These are phyloP conservation scores for Drosophila nigrodunni DNA, from an alignment of 1,140 invertebrate genomes.

Conservation along the genomic window DNA sequence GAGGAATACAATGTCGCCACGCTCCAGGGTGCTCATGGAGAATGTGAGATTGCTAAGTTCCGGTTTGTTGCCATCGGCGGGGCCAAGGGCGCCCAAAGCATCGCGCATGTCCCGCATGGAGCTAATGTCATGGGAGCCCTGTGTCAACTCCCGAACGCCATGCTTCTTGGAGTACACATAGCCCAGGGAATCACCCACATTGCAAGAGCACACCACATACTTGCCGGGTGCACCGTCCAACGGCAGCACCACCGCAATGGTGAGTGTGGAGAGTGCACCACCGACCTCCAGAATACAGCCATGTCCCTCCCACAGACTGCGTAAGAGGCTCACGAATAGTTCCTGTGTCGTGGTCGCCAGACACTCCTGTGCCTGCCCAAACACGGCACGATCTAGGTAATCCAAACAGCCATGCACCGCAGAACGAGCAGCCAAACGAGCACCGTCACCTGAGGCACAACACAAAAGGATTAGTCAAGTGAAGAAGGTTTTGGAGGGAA, in stretches of 20 bases:
- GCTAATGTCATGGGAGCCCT: constrained; percentile 95
- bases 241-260: constrained; percentile 91
- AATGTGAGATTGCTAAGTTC: constrained; percentile 96
- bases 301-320: constrained; percentile 95
- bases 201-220: constrained; percentile 94
- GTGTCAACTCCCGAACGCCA: constrained; percentile 90
- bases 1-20: constrained; percentile 94
- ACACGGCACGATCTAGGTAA: constrained; percentile 92
- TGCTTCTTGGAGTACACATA: constrained; percentile 93
- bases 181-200: constrained; percentile 95
- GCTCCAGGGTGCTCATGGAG: constrained; percentile 93
- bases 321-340: constrained; percentile 91
- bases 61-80: constrained; percentile 94
- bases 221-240: constrained; percentile 84
- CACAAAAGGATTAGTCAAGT: too few species aligned
- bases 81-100: constrained; percentile 94
- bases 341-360: constrained; percentile 85
- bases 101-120: constrained; percentile 96
- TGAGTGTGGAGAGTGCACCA: constrained; percentile 94
- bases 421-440: constrained; percentile 93
- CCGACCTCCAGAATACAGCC: constrained; percentile 94
- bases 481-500: too few species aligned
- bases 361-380: constrained; percentile 84
- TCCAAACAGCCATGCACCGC: constrained; percentile 95
- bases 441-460: constrained; percentile 88